Conservation (phyloP, 1,140 invertebrate genomes). For the Lasaia peninsularis region DNA sequence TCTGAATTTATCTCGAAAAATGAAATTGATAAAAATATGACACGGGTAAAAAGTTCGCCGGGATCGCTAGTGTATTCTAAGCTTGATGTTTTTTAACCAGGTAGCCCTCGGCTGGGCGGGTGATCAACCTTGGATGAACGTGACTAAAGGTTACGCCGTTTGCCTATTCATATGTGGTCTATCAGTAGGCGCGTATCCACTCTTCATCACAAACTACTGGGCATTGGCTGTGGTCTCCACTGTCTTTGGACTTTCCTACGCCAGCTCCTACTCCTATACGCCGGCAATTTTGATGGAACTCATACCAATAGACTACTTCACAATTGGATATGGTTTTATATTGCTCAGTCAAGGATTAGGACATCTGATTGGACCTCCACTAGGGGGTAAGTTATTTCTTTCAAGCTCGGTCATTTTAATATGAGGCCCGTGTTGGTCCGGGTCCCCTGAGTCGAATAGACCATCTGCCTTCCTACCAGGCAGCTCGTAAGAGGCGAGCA, state of each 20-base stretch:
- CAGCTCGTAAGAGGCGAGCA: too few species aligned
- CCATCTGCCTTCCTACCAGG: too few species aligned
- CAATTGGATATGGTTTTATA: constrained; percentile 92
- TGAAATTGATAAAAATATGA: too few species aligned
- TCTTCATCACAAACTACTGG: constrained; percentile 79
- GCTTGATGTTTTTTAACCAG: constrained; percentile 64
- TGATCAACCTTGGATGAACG: constrained; percentile 91
- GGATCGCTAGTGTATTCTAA: too few species aligned
- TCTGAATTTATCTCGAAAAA: too few species aligned
- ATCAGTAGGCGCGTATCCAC: constrained; percentile 83
- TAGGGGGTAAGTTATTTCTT: constrained; percentile 75
- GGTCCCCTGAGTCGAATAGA: too few species aligned
- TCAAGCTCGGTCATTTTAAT: too few species aligned
- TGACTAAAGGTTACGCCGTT: constrained; percentile 86
- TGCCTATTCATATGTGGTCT: constrained; percentile 88
- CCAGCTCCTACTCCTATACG: constrained; percentile 91
- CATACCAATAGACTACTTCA: constrained; percentile 81
- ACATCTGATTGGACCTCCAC: constrained; percentile 79
- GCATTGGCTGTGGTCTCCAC: constrained; percentile 76
- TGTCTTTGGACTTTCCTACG: constrained; percentile 88
- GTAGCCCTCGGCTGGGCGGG: constrained; percentile 91
- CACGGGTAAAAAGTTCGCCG: too few species aligned
- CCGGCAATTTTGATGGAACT: constrained; percentile 87
- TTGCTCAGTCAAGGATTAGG: constrained; percentile 90
- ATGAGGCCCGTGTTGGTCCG: too few species aligned